Percentiles rank a stretch among this genome's conserved stretches.
Conservation (phyloP, 2,797 vertebrate genomes). For the Sebastes matsubarae region DNA sequence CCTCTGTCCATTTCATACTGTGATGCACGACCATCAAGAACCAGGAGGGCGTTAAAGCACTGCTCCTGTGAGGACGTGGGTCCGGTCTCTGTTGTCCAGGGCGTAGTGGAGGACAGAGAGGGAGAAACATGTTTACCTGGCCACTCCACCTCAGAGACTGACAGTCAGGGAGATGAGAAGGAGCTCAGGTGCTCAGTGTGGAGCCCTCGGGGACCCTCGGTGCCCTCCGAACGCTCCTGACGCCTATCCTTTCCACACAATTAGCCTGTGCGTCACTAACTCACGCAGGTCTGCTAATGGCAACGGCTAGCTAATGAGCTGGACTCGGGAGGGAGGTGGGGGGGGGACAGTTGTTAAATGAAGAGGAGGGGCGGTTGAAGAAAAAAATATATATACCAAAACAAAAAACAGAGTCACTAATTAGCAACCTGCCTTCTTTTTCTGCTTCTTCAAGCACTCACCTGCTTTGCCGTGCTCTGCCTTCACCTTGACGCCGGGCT, state of each 20-base stretch:
- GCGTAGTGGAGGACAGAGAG: constrained; percentile 4
- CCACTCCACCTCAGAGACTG: constrained; percentile 84
- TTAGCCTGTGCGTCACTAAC: constrained; percentile 83
- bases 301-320: constrained; percentile 85
- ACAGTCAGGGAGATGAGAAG: constrained; percentile 74
- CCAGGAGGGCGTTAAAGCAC: neutral
- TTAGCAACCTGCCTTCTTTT: constrained; percentile 72
- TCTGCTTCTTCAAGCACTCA: constrained; percentile 59
- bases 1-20: constrained; percentile 32
- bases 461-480: constrained; percentile 74
- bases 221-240: constrained; percentile 74
- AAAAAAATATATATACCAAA: constrained; percentile 35
- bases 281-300: constrained; percentile 79
- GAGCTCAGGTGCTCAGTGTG: constrained; percentile 79
- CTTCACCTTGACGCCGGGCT: constrained; percentile 67
- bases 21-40: neutral
- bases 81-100: constrained; percentile 43
- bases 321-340: constrained; percentile 62
- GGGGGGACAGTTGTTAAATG: constrained; percentile 65
- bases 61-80: neutral
- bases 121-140: constrained; percentile 83
- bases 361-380: constrained; percentile 36
- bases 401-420: constrained; percentile 79
- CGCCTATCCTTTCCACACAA: constrained; percentile 83
- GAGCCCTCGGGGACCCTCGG: constrained; percentile 55